Percentiles rank a stretch among this genome's conserved stretches.
Evolutionary conservation across 2,888 invertebrate species (phyloP).

Genomic region (Bedellia somnulentella): DNA sequence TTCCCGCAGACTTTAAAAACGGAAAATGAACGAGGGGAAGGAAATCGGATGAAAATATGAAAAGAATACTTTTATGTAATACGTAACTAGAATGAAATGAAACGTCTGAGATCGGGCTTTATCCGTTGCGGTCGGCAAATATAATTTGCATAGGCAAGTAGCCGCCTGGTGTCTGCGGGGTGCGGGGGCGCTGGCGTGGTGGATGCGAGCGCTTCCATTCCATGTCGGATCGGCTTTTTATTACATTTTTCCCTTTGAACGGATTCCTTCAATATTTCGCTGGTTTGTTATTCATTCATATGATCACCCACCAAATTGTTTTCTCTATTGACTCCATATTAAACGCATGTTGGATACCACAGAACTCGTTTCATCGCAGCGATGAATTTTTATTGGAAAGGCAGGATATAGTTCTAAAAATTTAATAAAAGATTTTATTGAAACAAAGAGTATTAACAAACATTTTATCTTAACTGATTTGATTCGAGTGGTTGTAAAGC

Average conservation of each 20-base stretch:
- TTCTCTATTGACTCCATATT: constrained; percentile 50
- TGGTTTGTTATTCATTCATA: constrained; percentile 50
- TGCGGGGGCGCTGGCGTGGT: too few species aligned
- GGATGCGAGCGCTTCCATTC: constrained; percentile 54
- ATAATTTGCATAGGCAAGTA: constrained; percentile 64
- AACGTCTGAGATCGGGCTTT: constrained; percentile 54
- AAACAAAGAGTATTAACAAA: too few species aligned
- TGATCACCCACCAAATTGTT: constrained; percentile 44
- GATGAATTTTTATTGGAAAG: too few species aligned
- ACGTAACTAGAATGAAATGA: constrained; percentile 53
- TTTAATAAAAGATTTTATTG: too few species aligned
- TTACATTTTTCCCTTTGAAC: constrained; percentile 59
- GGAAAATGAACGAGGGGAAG: constrained; percentile 56
- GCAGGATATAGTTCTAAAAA: too few species aligned
- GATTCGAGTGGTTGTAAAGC: constrained; percentile 13
- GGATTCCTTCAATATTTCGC: constrained; percentile 59
- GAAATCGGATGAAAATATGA: constrained; percentile 62
- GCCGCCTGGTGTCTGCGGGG: constrained; percentile 52
- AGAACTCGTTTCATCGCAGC: too few species aligned
- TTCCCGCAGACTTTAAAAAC: constrained; percentile 53
- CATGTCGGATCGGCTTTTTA: constrained; percentile 46
- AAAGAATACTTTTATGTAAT: constrained; percentile 48
- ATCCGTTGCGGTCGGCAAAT: constrained; percentile 55
- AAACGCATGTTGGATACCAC: too few species aligned
- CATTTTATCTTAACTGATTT: constrained; percentile 11